These are phyloP conservation scores for Belonocnema kinseyi DNA, from an alignment of 1,140 invertebrate genomes.

Conservation along the genomic window DNA sequence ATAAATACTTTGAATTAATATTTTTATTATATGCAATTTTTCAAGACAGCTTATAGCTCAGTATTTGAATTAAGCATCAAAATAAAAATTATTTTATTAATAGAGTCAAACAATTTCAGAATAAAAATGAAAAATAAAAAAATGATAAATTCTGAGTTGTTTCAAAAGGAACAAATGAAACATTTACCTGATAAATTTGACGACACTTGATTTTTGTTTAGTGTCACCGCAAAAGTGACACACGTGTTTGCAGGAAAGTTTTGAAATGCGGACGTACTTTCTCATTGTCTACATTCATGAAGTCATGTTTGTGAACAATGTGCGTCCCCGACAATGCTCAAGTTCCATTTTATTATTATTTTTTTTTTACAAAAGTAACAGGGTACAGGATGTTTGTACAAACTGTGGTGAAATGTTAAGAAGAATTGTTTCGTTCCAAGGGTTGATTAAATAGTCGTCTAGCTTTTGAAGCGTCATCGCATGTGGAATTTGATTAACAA, in stretches of 20 bases:
- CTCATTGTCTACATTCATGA: conserved; percentile 17
- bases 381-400: conserved; percentile 6
- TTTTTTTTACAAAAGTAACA: background rate
- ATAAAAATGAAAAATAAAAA: too few relatives aligned
- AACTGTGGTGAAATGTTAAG: conserved; percentile 22
- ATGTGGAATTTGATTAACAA: conserved; percentile 45
- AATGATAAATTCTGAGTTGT: too few relatives aligned
- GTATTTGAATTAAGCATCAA: too few relatives aligned
- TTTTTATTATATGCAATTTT: too few relatives aligned
- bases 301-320: conserved; percentile 16
- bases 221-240: too few relatives aligned
- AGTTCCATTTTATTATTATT: conserved; percentile 11
- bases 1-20: too few relatives aligned
- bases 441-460: conserved; percentile 21
- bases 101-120: too few relatives aligned
- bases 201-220: too few relatives aligned
- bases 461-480: conserved; percentile 24
- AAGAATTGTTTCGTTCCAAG: background rate
- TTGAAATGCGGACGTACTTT: background rate
- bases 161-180: too few relatives aligned
- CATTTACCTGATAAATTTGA: too few relatives aligned
- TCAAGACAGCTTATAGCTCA: too few relatives aligned
- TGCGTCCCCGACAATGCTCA: conserved; percentile 16
- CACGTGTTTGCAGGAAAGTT: background rate
- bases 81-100: too few relatives aligned